Base-by-base conservation (phyloP, 2,888 invertebrate genomes). In the Nomada fucata region DNA sequence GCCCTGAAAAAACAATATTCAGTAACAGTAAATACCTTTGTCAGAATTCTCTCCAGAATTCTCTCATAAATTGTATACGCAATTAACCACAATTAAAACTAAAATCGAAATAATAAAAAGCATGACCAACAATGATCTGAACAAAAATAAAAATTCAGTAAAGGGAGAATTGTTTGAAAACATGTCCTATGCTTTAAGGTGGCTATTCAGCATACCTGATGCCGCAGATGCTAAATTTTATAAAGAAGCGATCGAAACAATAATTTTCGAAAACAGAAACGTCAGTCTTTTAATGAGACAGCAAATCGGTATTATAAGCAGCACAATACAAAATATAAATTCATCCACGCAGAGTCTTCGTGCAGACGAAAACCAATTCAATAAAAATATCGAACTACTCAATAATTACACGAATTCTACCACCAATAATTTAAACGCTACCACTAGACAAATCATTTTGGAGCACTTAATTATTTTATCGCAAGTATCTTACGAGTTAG, bases 81-180 rank as follows among this genome's bases (percentile, higher is more conserved):
- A n/a, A 10, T 63, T 63, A 9, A 7, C 29, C 13, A 53, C 5
- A 42, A 71, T 61, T 36, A 3, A 36, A 13, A 7, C 36, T 4
- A 53, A 63, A 60, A 53, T 71, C 1, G 64, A 72, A 44, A 55
- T 36, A 3, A 15, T 65, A 65, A 65, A 59, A 11, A 18, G n/a
- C 11, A 59, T 52, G 55, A 59, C 55, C 4, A n/a, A 36, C 10
- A 26, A 59, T 13, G 2, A 20, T 36, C 2, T 1, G 9, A 57
- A 23, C n/a, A 2, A 18, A 53, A 23, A 26, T 11, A 55, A 29
- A 0, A 57, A 50, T 20, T 10, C 57, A 29, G 7, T n/a, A 2
- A 74, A 59, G n/a, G n/a, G 59, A 67, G 65, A 47, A 47, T 59
- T 74, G n/a, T 57, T 64, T 47, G 29, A 57, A 42, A 44, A 47